Conservation (phyloP, 2,888 invertebrate genomes). For the Alitta virens region DNA sequence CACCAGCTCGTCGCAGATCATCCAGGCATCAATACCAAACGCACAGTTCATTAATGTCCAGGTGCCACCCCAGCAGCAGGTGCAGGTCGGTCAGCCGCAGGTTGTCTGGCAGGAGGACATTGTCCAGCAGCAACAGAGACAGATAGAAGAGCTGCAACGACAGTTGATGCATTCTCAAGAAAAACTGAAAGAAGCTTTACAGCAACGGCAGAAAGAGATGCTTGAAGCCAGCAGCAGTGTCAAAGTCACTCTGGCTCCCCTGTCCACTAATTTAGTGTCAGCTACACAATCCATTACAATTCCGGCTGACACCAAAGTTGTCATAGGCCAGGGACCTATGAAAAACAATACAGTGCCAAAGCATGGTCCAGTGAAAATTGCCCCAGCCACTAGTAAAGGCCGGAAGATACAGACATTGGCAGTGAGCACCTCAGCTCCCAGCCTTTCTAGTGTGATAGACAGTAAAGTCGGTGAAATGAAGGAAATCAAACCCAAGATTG, state of each 20-base stretch:
- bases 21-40: neutral
- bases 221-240: neutral
- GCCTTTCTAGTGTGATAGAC: neutral
- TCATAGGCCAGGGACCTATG: no score
- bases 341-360: no score
- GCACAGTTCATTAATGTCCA: constrained; percentile 14
- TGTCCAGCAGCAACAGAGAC: constrained; percentile 73
- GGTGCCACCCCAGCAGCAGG: constrained; percentile 8
- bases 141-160: constrained; percentile 76
- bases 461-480: neutral
- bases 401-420: neutral
- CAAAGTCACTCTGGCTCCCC: constrained; percentile 7
- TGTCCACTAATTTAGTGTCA: neutral
- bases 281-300: constrained; percentile 8
- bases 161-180: constrained; percentile 19
- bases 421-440: neutral
- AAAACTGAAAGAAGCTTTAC: constrained; percentile 17
- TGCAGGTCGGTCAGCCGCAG: constrained; percentile 10
- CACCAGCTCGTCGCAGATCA: constrained; percentile 12
- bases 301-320: neutral
- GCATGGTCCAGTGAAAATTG: no score
- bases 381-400: neutral
- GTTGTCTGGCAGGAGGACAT: constrained; percentile 33
- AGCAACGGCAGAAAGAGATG: neutral
- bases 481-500: constrained; percentile 4